Conservation (phyloP, 2,888 invertebrate genomes). For the Macrosoma leucophasiata region DNA sequence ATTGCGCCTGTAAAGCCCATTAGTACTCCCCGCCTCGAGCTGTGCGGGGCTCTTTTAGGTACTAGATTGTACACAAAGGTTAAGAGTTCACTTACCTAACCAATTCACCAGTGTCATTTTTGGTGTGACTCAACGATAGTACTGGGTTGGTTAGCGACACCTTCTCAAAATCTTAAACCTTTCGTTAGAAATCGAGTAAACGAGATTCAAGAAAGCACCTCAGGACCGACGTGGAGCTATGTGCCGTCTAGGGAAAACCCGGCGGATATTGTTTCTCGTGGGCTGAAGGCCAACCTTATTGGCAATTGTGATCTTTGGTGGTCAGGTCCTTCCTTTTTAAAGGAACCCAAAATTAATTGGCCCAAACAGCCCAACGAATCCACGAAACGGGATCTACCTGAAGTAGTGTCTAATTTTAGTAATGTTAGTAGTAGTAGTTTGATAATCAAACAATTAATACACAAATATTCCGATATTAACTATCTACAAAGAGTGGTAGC, state of each 20-base stretch:
- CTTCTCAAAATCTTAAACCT: slow-evolving; percentile 1
- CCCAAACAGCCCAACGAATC: slow-evolving; percentile 5
- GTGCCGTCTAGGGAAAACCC: slow-evolving; percentile 13
- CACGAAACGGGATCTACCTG: slow-evolving; percentile 9
- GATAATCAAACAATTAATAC: slow-evolving; percentile 7
- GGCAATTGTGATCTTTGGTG: slow-evolving; percentile 11
- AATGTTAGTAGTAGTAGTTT: background rate
- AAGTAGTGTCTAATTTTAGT: background rate
- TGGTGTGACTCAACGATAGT: no score
- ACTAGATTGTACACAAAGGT: no score
- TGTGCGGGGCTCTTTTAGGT: no score
- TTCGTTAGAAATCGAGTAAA: slow-evolving; percentile 9
- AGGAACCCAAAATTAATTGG: slow-evolving; percentile 2
- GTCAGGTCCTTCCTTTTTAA: slow-evolving; percentile 15
- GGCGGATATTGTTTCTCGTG: slow-evolving; percentile 16
- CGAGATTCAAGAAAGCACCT: slow-evolving; percentile 9
- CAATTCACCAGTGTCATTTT: no score
- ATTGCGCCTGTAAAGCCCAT: no score
- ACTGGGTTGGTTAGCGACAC: slow-evolving; percentile 27
- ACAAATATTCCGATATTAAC: slow-evolving; percentile 11
- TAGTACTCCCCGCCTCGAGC: no score
- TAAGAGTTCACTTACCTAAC: no score
- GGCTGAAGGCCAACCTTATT: slow-evolving; percentile 3
- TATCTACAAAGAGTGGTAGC: slow-evolving; percentile 8
- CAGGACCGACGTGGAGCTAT: slow-evolving; percentile 6